Percentiles rank a stretch among this genome's conserved stretches.
These are phyloP conservation scores for Tenthredo livida DNA, from an alignment of 2,888 invertebrate genomes.

Conservation along the genomic window DNA sequence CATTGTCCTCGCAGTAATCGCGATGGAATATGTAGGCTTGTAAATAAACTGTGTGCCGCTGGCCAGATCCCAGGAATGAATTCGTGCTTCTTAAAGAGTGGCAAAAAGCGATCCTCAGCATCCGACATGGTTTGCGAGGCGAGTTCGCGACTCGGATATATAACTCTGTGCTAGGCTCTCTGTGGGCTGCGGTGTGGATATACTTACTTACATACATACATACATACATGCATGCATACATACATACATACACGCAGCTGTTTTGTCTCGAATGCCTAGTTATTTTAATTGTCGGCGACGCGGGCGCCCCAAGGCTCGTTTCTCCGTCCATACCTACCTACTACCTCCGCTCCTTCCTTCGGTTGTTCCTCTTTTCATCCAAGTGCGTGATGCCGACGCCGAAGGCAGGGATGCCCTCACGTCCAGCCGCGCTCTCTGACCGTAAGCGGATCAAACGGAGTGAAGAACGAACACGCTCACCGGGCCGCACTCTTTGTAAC, in stretches of 20 bases:
- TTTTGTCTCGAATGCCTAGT: constrained; percentile 43
- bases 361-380: constrained; percentile 16
- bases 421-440: constrained; percentile 44
- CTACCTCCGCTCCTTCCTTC: background rate
- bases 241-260: constrained; percentile 8
- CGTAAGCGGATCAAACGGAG: constrained; percentile 46
- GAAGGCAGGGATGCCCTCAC: constrained; percentile 45
- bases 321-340: constrained; percentile 7
- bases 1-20: background rate
- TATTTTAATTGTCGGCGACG: constrained; percentile 43
- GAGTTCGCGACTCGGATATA: constrained; percentile 19
- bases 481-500: constrained; percentile 29
- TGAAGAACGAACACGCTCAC: constrained; percentile 46
- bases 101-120: constrained; percentile 32
- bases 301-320: constrained; percentile 21
- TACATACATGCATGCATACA: background rate
- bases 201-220: background rate
- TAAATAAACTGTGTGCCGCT: constrained; percentile 15
- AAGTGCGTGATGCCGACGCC: constrained; percentile 36
- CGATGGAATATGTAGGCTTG: constrained; percentile 11
- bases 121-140: constrained; percentile 38
- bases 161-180: constrained; percentile 25
- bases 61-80: constrained; percentile 34
- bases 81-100: constrained; percentile 24
- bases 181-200: background rate